Conservation (phyloP, 37 sponge, comb jelly and placozoan genomes). For the Eunapius fragilis region DNA sequence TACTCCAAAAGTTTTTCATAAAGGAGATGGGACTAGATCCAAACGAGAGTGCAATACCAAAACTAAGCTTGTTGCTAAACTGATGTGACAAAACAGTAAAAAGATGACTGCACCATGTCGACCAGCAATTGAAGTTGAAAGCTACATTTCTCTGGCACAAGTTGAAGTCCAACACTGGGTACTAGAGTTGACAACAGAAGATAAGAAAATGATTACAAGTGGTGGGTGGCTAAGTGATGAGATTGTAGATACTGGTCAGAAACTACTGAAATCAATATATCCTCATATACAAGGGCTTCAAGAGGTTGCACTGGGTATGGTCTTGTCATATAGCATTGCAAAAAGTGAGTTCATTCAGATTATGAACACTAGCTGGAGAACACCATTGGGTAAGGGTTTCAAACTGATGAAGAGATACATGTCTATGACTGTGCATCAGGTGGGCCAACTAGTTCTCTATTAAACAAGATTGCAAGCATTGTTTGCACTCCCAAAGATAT, state of each 20-base stretch:
- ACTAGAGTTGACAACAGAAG: conserved; percentile 27
- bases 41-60: neutral
- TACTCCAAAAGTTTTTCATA: neutral
- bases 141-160: neutral
- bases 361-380: conserved; percentile 14
- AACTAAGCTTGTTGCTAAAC: neutral
- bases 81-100: neutral
- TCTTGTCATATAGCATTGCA: conserved; percentile 10
- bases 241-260: conserved; percentile 10
- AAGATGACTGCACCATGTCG: neutral
- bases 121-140: neutral
- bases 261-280: neutral
- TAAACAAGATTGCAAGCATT: too few species aligned
- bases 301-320: conserved; percentile 1
- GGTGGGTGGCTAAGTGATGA: conserved; percentile 11
- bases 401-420: conserved; percentile 20
- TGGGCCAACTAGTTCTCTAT: too few species aligned
- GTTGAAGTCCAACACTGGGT: neutral
- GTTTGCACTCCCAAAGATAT: too few species aligned
- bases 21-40: neutral
- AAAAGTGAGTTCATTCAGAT: conserved; percentile 30
- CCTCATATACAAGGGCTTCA: conserved; percentile 1
- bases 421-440: conserved; percentile 21
- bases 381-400: conserved; percentile 36
- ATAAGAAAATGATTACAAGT: conserved; percentile 13